These are phyloP conservation scores for Prionace glauca DNA, from an alignment of 2,797 vertebrate genomes.

Conservation along the genomic window DNA sequence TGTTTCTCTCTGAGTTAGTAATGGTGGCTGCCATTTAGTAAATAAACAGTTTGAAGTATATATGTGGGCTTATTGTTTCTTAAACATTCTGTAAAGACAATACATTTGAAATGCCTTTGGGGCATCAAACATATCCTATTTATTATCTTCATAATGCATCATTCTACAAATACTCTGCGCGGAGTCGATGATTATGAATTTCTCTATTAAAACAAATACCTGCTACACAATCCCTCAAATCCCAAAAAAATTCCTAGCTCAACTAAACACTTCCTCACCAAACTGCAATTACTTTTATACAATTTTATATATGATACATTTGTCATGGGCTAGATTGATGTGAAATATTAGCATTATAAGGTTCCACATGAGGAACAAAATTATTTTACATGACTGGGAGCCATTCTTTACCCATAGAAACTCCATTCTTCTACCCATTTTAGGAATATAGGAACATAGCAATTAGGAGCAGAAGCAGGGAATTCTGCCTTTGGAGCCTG, in stretches of 20 bases:
- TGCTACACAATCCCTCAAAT: background rate
- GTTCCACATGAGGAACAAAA: background rate
- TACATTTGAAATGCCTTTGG: background rate
- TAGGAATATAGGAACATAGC: too few species aligned
- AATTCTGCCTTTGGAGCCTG: too few species aligned
- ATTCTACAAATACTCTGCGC: background rate
- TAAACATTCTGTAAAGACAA: background rate
- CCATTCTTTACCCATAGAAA: background rate
- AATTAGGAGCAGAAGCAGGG: too few species aligned
- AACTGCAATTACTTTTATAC: background rate
- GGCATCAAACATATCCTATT: background rate
- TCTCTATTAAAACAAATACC: background rate
- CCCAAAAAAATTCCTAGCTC: background rate
- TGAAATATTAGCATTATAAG: background rate
- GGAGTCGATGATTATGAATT: background rate
- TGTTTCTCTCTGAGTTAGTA: background rate
- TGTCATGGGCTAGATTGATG: background rate
- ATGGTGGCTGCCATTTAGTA: background rate
- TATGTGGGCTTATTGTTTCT: background rate
- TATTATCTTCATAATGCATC: background rate
- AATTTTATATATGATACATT: background rate
- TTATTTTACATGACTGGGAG: background rate
- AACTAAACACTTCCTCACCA: background rate
- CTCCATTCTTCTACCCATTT: too few species aligned
- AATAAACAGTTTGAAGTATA: background rate